Evolutionary conservation across 2,797 vertebrate genomes (phyloP).

Genomic region (Cynopterus sphinx): DNA sequence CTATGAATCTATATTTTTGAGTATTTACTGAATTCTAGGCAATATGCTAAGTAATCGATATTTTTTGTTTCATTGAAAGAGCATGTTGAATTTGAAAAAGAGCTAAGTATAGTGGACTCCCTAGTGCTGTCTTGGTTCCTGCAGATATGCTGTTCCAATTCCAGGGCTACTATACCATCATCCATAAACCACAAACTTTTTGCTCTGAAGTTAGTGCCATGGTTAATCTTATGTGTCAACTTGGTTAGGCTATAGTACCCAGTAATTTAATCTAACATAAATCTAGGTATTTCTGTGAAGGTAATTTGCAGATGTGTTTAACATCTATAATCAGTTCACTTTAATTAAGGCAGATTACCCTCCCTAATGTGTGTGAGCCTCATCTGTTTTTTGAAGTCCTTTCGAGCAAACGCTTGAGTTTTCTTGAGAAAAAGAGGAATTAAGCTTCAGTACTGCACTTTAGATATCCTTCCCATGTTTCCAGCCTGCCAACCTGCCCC

Average conservation of each 20-base stretch:
- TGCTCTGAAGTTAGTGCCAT: neutral
- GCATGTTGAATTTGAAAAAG: neutral
- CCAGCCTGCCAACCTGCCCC: neutral
- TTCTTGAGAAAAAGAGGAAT: neutral
- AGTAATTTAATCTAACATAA: neutral
- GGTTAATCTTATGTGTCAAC: neutral
- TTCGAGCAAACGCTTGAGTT: neutral
- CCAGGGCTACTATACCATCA: neutral
- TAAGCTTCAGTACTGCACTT: neutral
- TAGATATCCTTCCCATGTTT: neutral
- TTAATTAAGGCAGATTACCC: neutral
- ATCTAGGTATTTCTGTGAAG: neutral
- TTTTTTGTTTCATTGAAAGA: neutral
- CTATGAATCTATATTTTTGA: neutral
- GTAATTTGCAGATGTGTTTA: neutral
- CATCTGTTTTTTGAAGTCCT: neutral
- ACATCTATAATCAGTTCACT: neutral
- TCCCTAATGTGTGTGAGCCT: neutral
- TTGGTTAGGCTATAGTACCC: neutral
- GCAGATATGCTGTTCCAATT: neutral
- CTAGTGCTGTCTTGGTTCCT: neutral
- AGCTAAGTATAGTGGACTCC: neutral
- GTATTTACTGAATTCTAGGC: neutral
- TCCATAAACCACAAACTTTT: neutral
- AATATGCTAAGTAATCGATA: neutral